These are phyloP conservation scores for Vanessa cardui DNA, from an alignment of 2,888 invertebrate species.

Conservation along the genomic window DNA sequence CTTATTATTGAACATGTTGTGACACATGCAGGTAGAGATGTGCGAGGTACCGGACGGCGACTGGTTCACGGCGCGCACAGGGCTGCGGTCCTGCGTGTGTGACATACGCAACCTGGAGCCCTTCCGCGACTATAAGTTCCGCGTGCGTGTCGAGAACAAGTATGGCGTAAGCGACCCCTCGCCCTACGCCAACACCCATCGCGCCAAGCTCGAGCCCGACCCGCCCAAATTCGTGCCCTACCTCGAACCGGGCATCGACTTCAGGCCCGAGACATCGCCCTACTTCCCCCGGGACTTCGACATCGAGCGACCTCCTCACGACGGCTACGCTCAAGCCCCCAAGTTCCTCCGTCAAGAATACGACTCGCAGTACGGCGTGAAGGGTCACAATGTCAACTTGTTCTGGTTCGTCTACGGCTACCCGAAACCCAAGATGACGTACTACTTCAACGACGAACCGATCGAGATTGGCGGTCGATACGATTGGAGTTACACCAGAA, in stretches of 20 bases:
- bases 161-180: slow-evolving; percentile 98
- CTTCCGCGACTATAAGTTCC: slow-evolving; percentile 96
- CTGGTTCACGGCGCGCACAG: slow-evolving; percentile 94
- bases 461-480: slow-evolving; percentile 93
- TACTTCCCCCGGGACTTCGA: slow-evolving; percentile 97
- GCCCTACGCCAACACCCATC: slow-evolving; percentile 92
- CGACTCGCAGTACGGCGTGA: slow-evolving; percentile 95
- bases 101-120: slow-evolving; percentile 95
- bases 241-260: slow-evolving; percentile 90
- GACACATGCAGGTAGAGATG: slow-evolving; percentile 87
- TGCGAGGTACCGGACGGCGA: slow-evolving; percentile 95
- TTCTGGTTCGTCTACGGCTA: slow-evolving; percentile 98
- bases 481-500: slow-evolving; percentile 93
- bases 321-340: slow-evolving; percentile 92
- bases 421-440: slow-evolving; percentile 96
- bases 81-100: slow-evolving; percentile 93
- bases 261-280: slow-evolving; percentile 91
- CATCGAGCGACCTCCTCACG: slow-evolving; percentile 93
- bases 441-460: slow-evolving; percentile 92
- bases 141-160: slow-evolving; percentile 97
- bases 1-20: neutral
- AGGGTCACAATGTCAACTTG: slow-evolving; percentile 93
- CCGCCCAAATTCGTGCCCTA: slow-evolving; percentile 91
- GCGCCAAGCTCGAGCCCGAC: slow-evolving; percentile 90
- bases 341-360: slow-evolving; percentile 93